phyloP scores from a whole-genome alignment of 1,140 invertebrate species.

The Latrodectus geometricus region DNA sequence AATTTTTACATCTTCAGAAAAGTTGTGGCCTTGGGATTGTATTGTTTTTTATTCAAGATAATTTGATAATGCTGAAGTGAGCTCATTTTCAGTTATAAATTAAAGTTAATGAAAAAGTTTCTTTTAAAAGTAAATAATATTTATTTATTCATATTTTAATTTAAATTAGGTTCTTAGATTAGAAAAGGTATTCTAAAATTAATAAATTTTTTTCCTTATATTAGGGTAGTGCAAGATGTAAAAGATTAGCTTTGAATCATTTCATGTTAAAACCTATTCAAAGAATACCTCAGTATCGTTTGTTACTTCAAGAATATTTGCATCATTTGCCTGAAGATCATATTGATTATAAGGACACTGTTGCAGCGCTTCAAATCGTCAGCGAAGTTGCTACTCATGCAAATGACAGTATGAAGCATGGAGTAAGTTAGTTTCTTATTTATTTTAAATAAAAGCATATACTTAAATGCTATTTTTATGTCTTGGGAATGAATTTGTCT shows the following conservation, averaged over 20 bases:
- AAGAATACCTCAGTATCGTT: slow-evolving; percentile 77
- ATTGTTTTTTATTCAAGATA: no score
- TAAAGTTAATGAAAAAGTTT: no score
- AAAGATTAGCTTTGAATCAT: slow-evolving; percentile 77
- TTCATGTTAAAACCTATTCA: slow-evolving; percentile 84
- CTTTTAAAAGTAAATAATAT: no score
- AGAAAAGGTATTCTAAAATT: no score
- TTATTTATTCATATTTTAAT: no score
- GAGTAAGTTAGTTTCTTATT: slow-evolving; percentile 69
- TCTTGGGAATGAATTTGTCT: no score
- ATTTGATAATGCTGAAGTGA: no score
- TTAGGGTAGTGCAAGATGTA: slow-evolving; percentile 71
- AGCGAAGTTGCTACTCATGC: slow-evolving; percentile 81
- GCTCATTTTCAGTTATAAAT: no score
- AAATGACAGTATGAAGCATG: slow-evolving; percentile 78
- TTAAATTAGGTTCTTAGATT: not conserved
- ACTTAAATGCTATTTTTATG: no score
- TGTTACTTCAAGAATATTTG: slow-evolving; percentile 78
- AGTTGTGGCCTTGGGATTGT: no score
- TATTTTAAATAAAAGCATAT: no score
- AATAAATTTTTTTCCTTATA: not conserved
- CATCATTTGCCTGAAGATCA: slow-evolving; percentile 73
- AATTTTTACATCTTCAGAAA: no score
- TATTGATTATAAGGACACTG: slow-evolving; percentile 77
- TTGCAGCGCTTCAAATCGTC: slow-evolving; percentile 77